A percentile compares a stretch with the other conserved stretches of the same genome.
Evolutionary conservation across 2,113 vertebrate species (phyloP).

Genomic region (Choloepus hoffmanni): DNA sequence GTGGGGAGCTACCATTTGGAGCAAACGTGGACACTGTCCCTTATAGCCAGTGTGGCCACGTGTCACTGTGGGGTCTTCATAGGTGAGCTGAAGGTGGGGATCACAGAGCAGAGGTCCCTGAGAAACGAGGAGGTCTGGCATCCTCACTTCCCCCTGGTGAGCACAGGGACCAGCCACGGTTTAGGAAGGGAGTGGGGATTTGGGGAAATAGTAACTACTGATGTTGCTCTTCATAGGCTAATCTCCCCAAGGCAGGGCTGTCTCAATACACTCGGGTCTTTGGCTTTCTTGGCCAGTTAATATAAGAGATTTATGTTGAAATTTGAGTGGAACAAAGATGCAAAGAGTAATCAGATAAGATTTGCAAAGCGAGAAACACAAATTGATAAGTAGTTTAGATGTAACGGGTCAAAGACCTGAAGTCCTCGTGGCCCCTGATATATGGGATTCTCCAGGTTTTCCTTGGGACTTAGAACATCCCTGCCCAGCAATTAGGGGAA

Average conservation of each 20-base stretch:
- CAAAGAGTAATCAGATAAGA: neutral
- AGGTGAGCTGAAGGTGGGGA: neutral
- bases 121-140: rapidly evolving
- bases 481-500: neutral
- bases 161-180: neutral
- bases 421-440: too few relatives aligned
- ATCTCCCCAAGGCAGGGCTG: neutral
- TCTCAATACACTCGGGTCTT: too few relatives aligned
- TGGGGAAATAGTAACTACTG: rapidly evolving
- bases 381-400: rapidly evolving
- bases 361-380: neutral
- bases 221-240: too few relatives aligned
- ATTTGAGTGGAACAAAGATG: rapidly evolving
- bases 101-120: rapidly evolving
- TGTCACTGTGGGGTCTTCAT: rapidly evolving
- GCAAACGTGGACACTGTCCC: rapidly evolving
- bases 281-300: neutral
- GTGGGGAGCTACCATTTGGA: neutral
- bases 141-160: neutral
- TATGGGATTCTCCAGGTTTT: neutral
- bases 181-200: neutral
- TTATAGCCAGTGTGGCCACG: neutral
- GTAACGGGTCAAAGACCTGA: rapidly evolving
- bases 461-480: neutral
- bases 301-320: neutral